These are phyloP conservation scores for Eospalax fontanierii DNA, from an alignment of 2,797 vertebrate genomes.

Conservation along the genomic window DNA sequence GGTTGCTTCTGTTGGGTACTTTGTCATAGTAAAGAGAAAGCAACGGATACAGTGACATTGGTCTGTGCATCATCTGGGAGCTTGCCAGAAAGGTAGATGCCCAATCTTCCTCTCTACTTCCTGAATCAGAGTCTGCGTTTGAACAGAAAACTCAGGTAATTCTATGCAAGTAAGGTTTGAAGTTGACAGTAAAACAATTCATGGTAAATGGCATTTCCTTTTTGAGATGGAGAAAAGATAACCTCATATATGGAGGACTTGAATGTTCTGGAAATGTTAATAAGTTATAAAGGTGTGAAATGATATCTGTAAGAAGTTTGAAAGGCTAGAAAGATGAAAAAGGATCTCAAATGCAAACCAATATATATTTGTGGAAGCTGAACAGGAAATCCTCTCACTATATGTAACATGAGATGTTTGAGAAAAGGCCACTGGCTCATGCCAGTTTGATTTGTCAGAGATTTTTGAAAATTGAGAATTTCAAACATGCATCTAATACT, in stretches of 20 bases:
- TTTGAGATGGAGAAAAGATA: conserved; percentile 43
- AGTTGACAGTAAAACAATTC: not conserved
- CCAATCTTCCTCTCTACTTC: not conserved
- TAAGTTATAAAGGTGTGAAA: conserved; percentile 58
- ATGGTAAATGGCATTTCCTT: conserved; percentile 49
- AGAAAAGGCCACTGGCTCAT: not conserved
- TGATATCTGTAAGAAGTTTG: conserved; percentile 32
- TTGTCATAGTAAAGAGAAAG: not conserved
- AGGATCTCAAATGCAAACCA: conserved; percentile 13
- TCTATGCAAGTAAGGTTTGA: not conserved
- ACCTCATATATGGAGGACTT: conserved; percentile 15
- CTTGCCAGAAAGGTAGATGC: not conserved
- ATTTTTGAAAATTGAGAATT: too few relatives aligned
- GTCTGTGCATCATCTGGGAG: not conserved
- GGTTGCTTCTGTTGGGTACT: not conserved
- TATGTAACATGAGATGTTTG: not conserved
- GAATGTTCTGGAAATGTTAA: conserved; percentile 59
- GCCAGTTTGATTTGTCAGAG: not conserved
- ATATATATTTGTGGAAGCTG: not conserved
- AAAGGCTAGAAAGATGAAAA: conserved; percentile 39
- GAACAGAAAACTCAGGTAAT: not conserved
- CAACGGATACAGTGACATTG: not conserved
- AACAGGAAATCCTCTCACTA: not conserved
- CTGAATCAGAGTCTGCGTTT: conserved; percentile 22
- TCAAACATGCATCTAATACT: too few relatives aligned